A percentile compares a stretch with the other conserved stretches of the same genome.
phyloP scores from a whole-genome alignment of 1,140 invertebrate genomes.

The Olivierus martensii region DNA sequence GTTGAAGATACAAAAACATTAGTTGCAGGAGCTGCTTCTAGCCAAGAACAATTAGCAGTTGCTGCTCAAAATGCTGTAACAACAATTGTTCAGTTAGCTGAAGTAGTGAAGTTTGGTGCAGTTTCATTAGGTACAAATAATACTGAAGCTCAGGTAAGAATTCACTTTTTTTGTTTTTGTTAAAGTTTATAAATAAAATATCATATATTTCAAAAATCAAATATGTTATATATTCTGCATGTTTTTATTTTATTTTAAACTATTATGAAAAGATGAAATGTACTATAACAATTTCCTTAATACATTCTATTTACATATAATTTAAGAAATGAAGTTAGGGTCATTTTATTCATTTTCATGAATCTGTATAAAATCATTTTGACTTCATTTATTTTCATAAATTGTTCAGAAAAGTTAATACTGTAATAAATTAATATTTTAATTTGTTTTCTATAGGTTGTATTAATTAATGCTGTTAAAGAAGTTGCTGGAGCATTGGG shows the following conservation, averaged over 20 bases:
- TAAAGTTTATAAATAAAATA: not conserved
- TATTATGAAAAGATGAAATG: not conserved
- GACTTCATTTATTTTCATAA: no score
- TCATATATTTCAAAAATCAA: not conserved
- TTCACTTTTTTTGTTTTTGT: not conserved
- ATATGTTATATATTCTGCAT: no score
- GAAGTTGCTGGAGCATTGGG: slow-evolving; percentile 92
- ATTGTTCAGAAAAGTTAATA: no score
- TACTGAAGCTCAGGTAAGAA: slow-evolving; percentile 51
- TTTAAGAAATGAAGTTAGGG: not conserved
- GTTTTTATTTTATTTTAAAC: not conserved
- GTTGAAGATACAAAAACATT: slow-evolving; percentile 98
- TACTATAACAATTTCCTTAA: not conserved
- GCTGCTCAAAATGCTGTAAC: slow-evolving; percentile 93
- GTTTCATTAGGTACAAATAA: slow-evolving; percentile 87
- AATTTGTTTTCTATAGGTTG: slow-evolving; percentile 47
- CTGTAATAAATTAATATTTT: no score
- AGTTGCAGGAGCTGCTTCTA: slow-evolving; percentile 80
- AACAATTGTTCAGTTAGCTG: slow-evolving; percentile 89
- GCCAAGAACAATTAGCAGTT: slow-evolving; percentile 86
- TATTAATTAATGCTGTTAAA: slow-evolving; percentile 93
- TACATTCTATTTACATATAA: no score
- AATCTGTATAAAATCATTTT: no score
- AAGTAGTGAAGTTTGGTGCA: slow-evolving; percentile 94
- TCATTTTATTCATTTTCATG: not conserved